Evolutionary conservation across 2,113 vertebrate genomes (phyloP).

Genomic region (Otis tarda): DNA sequence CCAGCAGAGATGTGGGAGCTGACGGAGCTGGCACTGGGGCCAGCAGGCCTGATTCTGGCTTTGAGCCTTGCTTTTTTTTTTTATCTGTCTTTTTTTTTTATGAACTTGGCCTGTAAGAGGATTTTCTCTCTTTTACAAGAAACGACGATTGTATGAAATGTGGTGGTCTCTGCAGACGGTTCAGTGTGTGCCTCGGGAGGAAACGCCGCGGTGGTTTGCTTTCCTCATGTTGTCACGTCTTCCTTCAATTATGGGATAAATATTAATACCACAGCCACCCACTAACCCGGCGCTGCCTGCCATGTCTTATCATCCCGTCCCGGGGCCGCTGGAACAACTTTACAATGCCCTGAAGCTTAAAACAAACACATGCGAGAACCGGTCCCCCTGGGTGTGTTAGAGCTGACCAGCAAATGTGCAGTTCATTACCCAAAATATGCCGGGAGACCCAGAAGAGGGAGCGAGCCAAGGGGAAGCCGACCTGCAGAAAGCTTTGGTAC

Average conservation of each 20-base stretch:
- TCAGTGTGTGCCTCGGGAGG: not conserved
- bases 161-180: slow-evolving; percentile 14
- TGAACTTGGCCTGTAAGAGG: not conserved
- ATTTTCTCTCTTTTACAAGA: not conserved
- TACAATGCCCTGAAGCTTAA: slow-evolving; percentile 51
- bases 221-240: slow-evolving; percentile 28
- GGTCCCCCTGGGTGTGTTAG: slow-evolving; percentile 36
- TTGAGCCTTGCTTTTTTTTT: not conserved
- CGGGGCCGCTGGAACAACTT: slow-evolving; percentile 27
- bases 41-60: not conserved
- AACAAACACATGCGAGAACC: slow-evolving; percentile 4
- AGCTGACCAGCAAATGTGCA: slow-evolving; percentile 59
- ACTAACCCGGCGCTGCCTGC: slow-evolving; percentile 35
- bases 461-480: slow-evolving; percentile 37
- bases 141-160: not conserved
- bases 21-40: not conserved
- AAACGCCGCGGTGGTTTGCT: slow-evolving; percentile 4
- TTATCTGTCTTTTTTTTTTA: not conserved
- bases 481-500: slow-evolving; percentile 13
- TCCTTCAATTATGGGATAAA: slow-evolving; percentile 51
- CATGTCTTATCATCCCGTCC: slow-evolving; percentile 28
- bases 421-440: slow-evolving; percentile 48
- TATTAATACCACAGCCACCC: slow-evolving; percentile 48
- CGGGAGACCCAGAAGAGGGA: not conserved
- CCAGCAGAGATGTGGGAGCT: rapidly evolving